A percentile compares a stretch with the other conserved stretches of the same genome.
These are phyloP conservation scores for Pangasianodon gigas DNA, from an alignment of 2,113 vertebrate species.

Conservation along the genomic window DNA sequence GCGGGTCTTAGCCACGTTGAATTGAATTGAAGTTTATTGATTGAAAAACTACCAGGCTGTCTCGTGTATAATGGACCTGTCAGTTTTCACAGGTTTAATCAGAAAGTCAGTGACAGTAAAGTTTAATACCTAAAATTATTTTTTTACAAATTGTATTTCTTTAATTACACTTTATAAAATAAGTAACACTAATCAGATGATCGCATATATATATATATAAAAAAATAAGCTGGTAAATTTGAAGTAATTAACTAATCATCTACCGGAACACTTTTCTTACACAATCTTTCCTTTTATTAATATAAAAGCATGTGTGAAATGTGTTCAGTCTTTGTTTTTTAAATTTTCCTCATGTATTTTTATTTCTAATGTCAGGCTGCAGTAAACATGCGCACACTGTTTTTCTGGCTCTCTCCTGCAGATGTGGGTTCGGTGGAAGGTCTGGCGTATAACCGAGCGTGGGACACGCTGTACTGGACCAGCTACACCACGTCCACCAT, in stretches of 20 bases:
- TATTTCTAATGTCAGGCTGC: background rate
- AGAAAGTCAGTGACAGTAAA: background rate
- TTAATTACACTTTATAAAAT: no score
- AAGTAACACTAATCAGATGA: no score
- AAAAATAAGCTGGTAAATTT: no score
- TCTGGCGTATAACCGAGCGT: constrained; percentile 90
- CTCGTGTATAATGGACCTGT: no score
- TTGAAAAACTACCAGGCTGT: no score
- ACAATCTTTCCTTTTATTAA: background rate
- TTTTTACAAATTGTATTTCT: no score
- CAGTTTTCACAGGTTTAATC: background rate
- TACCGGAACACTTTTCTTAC: background rate
- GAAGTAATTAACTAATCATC: no score
- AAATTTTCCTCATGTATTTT: background rate
- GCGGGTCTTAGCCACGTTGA: background rate
- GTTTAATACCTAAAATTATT: background rate
- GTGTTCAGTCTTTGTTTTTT: background rate
- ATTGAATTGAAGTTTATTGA: no score
- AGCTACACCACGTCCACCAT: constrained; percentile 97
- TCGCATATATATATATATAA: no score
- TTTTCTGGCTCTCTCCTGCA: constrained; percentile 55
- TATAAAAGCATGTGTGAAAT: no score
- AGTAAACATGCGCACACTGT: background rate
- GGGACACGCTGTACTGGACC: constrained; percentile 96
- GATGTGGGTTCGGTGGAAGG: constrained; percentile 96